A percentile compares a stretch with the other conserved stretches of the same genome.
Evolutionary conservation across 1,140 invertebrate species (phyloP).

Genomic region (Hermetia illucens): DNA sequence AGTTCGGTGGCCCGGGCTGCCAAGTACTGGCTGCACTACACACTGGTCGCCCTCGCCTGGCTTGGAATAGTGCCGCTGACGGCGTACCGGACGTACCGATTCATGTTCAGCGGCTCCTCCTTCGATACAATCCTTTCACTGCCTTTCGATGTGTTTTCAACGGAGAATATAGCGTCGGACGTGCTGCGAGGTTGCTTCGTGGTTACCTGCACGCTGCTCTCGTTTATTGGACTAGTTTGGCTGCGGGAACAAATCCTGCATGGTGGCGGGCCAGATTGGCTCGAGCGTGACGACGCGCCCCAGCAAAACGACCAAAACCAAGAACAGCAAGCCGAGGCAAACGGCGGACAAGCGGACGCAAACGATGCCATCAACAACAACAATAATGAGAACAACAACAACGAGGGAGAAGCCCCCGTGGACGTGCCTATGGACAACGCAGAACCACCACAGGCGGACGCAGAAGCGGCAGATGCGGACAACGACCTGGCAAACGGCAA

Average conservation of each 20-base stretch:
- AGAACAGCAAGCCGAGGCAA: background rate
- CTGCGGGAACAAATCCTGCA: constrained; percentile 94
- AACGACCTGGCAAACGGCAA: constrained; percentile 16
- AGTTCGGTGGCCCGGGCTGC: constrained; percentile 81
- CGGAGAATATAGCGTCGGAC: constrained; percentile 84
- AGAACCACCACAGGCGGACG: constrained; percentile 15
- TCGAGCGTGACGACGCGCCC: constrained; percentile 56
- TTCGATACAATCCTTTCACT: constrained; percentile 71
- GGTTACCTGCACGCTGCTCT: constrained; percentile 89
- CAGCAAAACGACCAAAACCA: constrained; percentile 12
- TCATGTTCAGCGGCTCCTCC: constrained; percentile 80
- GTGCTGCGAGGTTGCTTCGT: constrained; percentile 94
- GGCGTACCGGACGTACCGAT: constrained; percentile 90
- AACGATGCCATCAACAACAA: constrained; percentile 24
- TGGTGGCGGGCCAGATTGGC: constrained; percentile 91
- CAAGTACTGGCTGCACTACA: constrained; percentile 93
- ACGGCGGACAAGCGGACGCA: constrained; percentile 19
- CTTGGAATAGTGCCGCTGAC: constrained; percentile 92
- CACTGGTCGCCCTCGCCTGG: constrained; percentile 90
- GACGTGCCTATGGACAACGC: constrained; percentile 19
- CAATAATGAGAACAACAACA: constrained; percentile 21
- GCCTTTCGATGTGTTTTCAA: constrained; percentile 83
- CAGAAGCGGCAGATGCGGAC: constrained; percentile 23
- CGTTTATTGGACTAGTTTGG: constrained; percentile 96
- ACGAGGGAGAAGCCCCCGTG: constrained; percentile 10